phyloP scores from a whole-genome alignment of 2,797 vertebrate genomes.

The Helicolenus hilgendorfi region DNA sequence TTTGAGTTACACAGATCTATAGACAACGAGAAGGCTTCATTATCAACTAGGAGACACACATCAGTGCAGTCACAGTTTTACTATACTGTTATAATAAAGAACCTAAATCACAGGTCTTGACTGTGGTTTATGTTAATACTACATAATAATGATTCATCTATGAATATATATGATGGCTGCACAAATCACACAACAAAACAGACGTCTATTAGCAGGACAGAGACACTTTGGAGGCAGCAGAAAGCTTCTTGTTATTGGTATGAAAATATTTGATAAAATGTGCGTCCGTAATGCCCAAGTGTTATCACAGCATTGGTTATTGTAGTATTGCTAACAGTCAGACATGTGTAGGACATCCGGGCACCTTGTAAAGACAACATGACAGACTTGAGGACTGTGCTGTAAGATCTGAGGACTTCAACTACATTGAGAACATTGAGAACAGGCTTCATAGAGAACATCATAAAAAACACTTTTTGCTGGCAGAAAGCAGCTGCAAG shows the following conservation, averaged over 20 bases:
- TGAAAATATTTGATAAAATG: constrained; percentile 24
- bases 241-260: constrained; percentile 2
- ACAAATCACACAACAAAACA: not conserved
- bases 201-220: not conserved
- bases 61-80: constrained; percentile 22
- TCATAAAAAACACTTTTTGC: constrained; percentile 10
- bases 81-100: not conserved
- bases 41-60: not conserved
- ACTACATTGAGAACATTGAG: not conserved
- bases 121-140: constrained; percentile 1
- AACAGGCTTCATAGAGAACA: not conserved
- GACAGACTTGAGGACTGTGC: constrained; percentile 7
- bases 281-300: constrained; percentile 37
- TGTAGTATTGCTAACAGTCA: constrained; percentile 6
- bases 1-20: not conserved
- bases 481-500: constrained; percentile 19
- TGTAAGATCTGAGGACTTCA: not conserved
- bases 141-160: not conserved
- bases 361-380: not conserved
- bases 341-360: constrained; percentile 15
- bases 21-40: constrained; percentile 11
- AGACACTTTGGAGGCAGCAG: constrained; percentile 41
- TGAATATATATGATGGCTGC: not conserved
- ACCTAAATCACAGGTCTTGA: not conserved
- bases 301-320: constrained; percentile 27